Evolutionary conservation across 2,797 vertebrate genomes (phyloP), one percentile per base, ranked within the genome.

Genomic region (Mus caroli): DNA sequence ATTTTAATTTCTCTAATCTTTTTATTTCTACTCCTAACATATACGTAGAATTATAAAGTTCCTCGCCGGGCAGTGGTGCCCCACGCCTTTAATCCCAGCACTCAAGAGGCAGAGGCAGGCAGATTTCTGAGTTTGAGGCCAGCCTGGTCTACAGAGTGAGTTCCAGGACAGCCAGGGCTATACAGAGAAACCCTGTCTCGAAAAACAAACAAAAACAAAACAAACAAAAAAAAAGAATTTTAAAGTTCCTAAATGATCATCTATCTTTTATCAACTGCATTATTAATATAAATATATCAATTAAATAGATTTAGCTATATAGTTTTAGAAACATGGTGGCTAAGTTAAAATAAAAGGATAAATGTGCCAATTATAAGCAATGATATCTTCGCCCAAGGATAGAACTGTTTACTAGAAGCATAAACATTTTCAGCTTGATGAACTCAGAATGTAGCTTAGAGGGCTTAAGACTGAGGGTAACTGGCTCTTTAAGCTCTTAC

Each of bases 291-390:
- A 58, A 43, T 85, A 86, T 56, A 86, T 93, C 83, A n/a, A 1
- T 91, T 75, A 88, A 60, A 82, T 88, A 91, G 28, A 94, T 94
- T 92, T 50, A 94, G 26, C 37, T 80, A 2, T 83, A 34, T 92
- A 84, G 40, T 92, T 95, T 94, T 71, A 95, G 84, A 92, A 94
- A 83, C 19, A 31, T 78, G 62, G 71, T 94, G 17, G 69, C 19
- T 90, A 82, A 82, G 73, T 43, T 7, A 56, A 60, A 31, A 91
- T 34, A 87, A 94, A 20, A 91, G 19, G 50, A 91, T 64, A 64
- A 10, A 50, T 94, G 24, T 9, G 52, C 58, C 20, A 43, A 0
- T 60, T 90, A 24, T 73, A 94, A 94, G 31, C 14, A 67, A 91
- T 24, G 92, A 19, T n/a, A n/a, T 52, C 20, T n/a, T 22, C 14